Conservation (phyloP, 1,140 invertebrate species). For the Anoplophora glabripennis region DNA sequence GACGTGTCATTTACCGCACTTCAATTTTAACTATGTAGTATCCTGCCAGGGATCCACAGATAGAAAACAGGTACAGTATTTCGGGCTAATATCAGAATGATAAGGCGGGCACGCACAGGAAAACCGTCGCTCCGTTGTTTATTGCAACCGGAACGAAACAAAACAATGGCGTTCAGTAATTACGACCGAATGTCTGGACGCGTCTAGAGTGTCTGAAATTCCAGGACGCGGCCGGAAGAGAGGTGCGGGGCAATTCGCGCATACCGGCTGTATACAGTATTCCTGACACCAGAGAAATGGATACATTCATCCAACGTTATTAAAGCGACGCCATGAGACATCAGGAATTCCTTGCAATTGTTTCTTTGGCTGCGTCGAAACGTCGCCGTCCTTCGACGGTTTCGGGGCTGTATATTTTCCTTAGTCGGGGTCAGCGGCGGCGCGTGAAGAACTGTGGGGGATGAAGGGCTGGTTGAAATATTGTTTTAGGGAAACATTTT, state of each 20-base stretch:
- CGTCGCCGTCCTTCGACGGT: background rate
- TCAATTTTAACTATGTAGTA: no score
- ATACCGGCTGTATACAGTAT: constrained; percentile 31
- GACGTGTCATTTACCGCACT: no score
- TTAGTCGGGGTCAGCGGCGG: constrained; percentile 3
- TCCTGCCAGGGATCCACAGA: no score
- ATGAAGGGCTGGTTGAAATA: no score
- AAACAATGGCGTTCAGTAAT: constrained; percentile 36
- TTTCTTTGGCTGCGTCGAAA: constrained; percentile 23
- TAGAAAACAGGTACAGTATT: no score
- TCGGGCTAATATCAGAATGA: no score
- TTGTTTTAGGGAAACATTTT: no score
- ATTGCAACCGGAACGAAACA: constrained; percentile 36
- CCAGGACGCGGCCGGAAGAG: constrained; percentile 17
- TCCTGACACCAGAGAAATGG: constrained; percentile 41
- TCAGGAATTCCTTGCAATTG: constrained; percentile 35
- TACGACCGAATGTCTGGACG: constrained; percentile 41
- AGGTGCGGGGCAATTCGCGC: constrained; percentile 31
- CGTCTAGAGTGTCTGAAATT: constrained; percentile 39
- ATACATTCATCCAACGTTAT: constrained; percentile 43
- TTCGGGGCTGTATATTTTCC: constrained; percentile 22
- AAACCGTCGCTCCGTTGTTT: constrained; percentile 23
- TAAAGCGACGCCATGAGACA: constrained; percentile 38
- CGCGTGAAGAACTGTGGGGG: no score
- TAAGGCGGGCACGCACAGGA: no score